A percentile compares a stretch with the other conserved stretches of the same genome.
Conservation (phyloP, 92 coral and sea anemone species). For the Porites cylindrica region DNA sequence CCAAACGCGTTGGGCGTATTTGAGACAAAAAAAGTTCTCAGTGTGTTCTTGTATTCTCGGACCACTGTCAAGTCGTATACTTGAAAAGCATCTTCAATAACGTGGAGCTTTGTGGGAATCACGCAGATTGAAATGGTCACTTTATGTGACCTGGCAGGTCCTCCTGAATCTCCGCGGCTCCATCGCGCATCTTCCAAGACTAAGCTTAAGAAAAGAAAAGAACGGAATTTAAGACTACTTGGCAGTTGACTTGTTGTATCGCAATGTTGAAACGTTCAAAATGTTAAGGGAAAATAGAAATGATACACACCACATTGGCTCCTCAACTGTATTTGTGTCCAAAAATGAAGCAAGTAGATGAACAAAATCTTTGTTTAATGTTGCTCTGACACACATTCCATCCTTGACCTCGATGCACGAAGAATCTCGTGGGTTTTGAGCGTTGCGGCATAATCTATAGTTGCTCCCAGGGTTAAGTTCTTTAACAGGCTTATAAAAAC, state of each 20-base stretch:
- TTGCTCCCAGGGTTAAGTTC: slow-evolving; percentile 6
- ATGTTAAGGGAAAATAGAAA: background rate
- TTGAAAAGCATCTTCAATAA: background rate
- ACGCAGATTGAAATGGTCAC: background rate
- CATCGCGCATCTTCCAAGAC: slow-evolving; percentile 1
- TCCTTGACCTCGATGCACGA: slow-evolving; percentile 21
- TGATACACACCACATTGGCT: slow-evolving; percentile 4
- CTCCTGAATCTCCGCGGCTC: too few relatives aligned
- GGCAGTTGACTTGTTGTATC: background rate
- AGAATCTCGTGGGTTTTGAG: slow-evolving; percentile 15
- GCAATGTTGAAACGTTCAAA: slow-evolving; percentile 2
- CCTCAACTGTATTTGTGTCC: slow-evolving; percentile 12
- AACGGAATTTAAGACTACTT: background rate
- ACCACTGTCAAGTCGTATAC: background rate
- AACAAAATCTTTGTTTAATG: background rate
- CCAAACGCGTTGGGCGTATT: background rate
- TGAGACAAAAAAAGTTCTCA: background rate
- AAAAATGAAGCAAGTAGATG: slow-evolving; percentile 14
- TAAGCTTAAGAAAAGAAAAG: slow-evolving; percentile 14
- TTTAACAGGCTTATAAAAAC: slow-evolving; percentile 20
- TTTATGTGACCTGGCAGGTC: too few relatives aligned
- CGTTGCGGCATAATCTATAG: background rate
- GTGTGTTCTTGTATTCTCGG: background rate
- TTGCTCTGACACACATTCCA: slow-evolving; percentile 4
- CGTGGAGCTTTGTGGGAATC: background rate